Conservation (phyloP, 1,140 invertebrate genomes). For the Pteromalus puparum region DNA sequence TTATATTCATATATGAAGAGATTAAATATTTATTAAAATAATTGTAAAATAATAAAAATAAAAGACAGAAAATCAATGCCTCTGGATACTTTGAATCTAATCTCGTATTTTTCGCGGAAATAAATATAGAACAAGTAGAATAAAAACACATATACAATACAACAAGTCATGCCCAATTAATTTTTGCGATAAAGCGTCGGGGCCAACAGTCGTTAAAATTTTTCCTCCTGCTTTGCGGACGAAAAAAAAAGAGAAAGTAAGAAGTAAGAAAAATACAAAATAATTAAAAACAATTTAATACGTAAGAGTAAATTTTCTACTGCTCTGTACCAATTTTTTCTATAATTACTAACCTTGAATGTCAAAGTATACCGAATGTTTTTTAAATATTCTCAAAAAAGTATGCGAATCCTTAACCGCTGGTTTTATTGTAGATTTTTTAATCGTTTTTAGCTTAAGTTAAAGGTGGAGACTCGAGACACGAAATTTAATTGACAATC, state of each 20-base stretch:
- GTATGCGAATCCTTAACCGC: neutral
- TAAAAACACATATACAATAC: neutral
- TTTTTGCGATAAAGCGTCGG: neutral
- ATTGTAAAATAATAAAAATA: conserved; percentile 19
- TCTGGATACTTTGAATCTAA: conserved; percentile 1
- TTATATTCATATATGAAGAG: neutral
- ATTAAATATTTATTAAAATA: neutral
- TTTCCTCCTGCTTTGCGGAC: neutral
- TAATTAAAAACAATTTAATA: neutral
- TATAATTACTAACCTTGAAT: neutral
- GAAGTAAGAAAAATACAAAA: neutral
- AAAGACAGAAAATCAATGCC: conserved; percentile 33
- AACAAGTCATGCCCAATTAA: neutral
- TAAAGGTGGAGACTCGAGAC: neutral
- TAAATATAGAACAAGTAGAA: neutral
- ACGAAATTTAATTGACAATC: neutral
- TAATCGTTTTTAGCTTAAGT: conserved; percentile 2
- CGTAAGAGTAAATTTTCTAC: neutral
- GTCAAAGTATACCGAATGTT: neutral
- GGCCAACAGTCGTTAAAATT: neutral
- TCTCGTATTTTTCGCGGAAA: neutral
- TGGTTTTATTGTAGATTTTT: neutral
- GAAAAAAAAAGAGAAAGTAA: neutral
- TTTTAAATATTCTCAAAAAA: neutral
- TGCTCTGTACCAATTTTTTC: neutral